These are phyloP conservation scores for Buceros bicornis DNA, from an alignment of 2,797 vertebrate genomes.

Conservation along the genomic window DNA sequence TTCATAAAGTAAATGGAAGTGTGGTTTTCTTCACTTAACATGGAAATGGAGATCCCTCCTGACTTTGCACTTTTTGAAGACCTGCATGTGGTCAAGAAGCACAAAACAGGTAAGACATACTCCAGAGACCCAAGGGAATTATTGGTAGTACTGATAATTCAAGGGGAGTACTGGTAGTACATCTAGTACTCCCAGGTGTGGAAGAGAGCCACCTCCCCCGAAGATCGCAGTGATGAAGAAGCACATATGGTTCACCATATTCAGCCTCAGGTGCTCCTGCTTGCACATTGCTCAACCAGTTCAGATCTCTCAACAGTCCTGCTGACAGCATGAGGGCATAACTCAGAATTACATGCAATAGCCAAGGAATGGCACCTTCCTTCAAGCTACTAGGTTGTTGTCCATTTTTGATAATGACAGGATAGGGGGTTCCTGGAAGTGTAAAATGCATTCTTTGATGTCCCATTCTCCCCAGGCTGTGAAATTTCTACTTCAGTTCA, in stretches of 20 bases:
- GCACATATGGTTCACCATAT: fast-evolving
- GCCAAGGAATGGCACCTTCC: not conserved
- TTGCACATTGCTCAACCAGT: not conserved
- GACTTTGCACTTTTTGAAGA: not conserved
- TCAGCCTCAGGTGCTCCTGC: not conserved
- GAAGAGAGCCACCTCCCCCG: not conserved
- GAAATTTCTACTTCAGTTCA: not conserved
- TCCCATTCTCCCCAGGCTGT: not conserved
- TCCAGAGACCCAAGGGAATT: too few relatives aligned
- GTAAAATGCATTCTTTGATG: not conserved
- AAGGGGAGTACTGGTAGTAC: too few relatives aligned
- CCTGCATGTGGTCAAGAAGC: not conserved
- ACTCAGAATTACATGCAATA: not conserved
- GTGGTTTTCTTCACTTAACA: not conserved
- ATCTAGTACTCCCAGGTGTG: not conserved
- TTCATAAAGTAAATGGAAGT: not conserved
- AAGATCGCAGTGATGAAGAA: not conserved
- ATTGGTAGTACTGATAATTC: too few relatives aligned
- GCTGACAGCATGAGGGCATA: not conserved
- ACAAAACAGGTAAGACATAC: not conserved
- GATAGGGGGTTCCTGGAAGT: not conserved
- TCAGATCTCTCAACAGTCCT: not conserved
- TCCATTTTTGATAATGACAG: not conserved
- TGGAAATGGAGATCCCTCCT: not conserved
- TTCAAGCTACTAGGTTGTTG: not conserved